phyloP scores from a whole-genome alignment of 2,888 invertebrate species.

The Antitype chi region DNA sequence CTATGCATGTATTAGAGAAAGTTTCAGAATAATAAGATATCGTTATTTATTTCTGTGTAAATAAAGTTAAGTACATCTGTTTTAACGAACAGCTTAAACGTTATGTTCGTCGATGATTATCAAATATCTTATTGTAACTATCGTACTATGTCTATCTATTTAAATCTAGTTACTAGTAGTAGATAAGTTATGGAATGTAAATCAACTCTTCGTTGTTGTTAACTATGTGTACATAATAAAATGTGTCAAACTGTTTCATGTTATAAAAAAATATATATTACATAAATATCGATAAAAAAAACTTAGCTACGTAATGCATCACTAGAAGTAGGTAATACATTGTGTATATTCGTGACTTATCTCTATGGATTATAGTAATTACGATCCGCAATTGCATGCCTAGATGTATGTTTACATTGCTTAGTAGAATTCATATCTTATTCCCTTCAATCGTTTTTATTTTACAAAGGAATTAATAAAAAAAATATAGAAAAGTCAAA shows the following conservation, averaged over 20 bases:
- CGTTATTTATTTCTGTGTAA: conserved; percentile 61
- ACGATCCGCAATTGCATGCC: conserved; percentile 46
- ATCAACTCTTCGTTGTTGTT: conserved; percentile 55
- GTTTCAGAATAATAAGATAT: conserved; percentile 37
- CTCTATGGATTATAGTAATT: conserved; percentile 22
- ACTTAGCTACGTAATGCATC: conserved; percentile 32
- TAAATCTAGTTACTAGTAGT: conserved; percentile 44
- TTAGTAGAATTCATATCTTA: conserved; percentile 52
- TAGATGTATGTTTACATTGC: conserved; percentile 47
- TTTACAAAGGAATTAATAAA: conserved; percentile 59
- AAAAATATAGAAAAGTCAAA: conserved; percentile 52
- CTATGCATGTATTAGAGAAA: conserved; percentile 31
- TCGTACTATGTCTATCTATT: conserved; percentile 29
- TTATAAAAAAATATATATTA: conserved; percentile 54
- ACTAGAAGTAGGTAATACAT: conserved; percentile 34
- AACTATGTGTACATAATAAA: conserved; percentile 64
- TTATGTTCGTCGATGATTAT: conserved; percentile 53
- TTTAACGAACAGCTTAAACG: conserved; percentile 53
- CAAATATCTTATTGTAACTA: conserved; percentile 36
- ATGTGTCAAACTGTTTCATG: conserved; percentile 58
- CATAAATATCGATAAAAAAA: conserved; percentile 37
- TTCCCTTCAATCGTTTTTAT: conserved; percentile 47
- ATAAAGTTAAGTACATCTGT: conserved; percentile 45
- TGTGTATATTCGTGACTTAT: conserved; percentile 44
- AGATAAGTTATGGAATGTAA: conserved; percentile 52